A percentile compares a stretch with the other conserved stretches of the same genome.
Evolutionary conservation across 2,888 invertebrate species (phyloP).

Genomic region (Plebejus argus): DNA sequence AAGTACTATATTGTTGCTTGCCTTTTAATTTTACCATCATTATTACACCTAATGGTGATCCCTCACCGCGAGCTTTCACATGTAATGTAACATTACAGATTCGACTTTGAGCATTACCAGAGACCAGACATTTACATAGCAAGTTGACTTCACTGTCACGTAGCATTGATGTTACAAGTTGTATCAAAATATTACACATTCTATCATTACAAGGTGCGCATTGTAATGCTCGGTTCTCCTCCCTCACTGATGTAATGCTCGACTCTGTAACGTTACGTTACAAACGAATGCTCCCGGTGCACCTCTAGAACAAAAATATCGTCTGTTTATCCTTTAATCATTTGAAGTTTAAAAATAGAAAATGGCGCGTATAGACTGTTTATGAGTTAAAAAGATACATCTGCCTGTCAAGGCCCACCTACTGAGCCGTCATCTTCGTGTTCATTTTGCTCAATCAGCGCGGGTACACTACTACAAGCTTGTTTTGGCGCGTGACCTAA

Average conservation of each 20-base stretch:
- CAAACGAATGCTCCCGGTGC: too few species aligned
- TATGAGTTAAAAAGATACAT: constrained; percentile 62
- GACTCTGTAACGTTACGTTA: too few species aligned
- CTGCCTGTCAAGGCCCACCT: constrained; percentile 76
- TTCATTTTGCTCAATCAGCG: constrained; percentile 59
- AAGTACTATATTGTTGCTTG: not conserved
- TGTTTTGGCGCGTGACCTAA: not conserved
- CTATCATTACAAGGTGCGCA: too few species aligned
- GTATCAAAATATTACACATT: too few species aligned
- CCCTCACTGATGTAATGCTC: too few species aligned
- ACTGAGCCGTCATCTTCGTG: constrained; percentile 60
- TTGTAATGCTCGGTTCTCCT: too few species aligned
- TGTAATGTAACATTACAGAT: too few species aligned
- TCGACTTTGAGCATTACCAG: too few species aligned
- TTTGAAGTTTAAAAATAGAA: constrained; percentile 55
- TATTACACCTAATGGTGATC: not conserved
- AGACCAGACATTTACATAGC: too few species aligned
- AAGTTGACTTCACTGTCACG: too few species aligned
- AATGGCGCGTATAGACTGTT: constrained; percentile 53
- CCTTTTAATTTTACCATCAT: not conserved
- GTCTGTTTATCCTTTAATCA: constrained; percentile 36
- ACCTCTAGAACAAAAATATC: not conserved
- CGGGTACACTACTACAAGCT: not conserved
- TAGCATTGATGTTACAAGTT: too few species aligned
- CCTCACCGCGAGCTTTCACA: too few species aligned